phyloP scores from a whole-genome alignment of 1,140 invertebrate species.

The Drosophila melanica region DNA sequence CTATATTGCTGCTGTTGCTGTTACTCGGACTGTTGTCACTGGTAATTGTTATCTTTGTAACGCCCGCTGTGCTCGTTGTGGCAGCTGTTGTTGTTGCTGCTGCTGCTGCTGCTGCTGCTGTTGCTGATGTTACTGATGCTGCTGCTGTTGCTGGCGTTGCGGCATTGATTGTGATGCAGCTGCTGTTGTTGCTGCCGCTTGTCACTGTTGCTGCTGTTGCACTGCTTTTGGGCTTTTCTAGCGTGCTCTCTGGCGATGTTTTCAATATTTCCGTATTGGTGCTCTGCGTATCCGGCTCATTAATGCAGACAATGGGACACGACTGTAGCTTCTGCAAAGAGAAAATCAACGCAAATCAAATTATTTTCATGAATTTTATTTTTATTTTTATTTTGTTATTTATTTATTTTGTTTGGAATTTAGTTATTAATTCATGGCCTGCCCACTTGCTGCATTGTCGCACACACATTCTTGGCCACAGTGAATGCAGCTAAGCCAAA shows the following conservation, averaged over 20 bases:
- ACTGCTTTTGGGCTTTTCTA: constrained; percentile 62
- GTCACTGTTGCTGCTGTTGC: constrained; percentile 28
- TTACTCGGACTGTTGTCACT: constrained; percentile 33
- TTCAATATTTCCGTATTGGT: constrained; percentile 72
- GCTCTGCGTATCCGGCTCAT: constrained; percentile 79
- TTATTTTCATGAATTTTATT: not conserved
- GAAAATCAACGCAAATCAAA: not conserved
- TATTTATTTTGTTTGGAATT: constrained; percentile 1
- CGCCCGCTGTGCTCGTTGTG: constrained; percentile 44
- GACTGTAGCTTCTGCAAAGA: constrained; percentile 73
- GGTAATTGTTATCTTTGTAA: constrained; percentile 49
- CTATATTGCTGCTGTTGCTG: constrained; percentile 29
- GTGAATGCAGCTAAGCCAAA: constrained; percentile 5
- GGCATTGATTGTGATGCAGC: constrained; percentile 65
- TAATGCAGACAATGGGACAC: constrained; percentile 79
- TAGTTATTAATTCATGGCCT: constrained; percentile 2
- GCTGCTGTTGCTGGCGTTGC: constrained; percentile 8
- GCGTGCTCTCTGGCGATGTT: constrained; percentile 70
- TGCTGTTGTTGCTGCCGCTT: constrained; percentile 57
- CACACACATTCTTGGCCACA: constrained; percentile 11
- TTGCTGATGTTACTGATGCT: not conserved
- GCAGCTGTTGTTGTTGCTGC: constrained; percentile 27
- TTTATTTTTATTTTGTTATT: not conserved
- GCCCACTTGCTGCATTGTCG: constrained; percentile 3
- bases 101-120: constrained; percentile 29